phyloP scores from a whole-genome alignment of 2,888 invertebrate species.

The Ptilodon capucinus region DNA sequence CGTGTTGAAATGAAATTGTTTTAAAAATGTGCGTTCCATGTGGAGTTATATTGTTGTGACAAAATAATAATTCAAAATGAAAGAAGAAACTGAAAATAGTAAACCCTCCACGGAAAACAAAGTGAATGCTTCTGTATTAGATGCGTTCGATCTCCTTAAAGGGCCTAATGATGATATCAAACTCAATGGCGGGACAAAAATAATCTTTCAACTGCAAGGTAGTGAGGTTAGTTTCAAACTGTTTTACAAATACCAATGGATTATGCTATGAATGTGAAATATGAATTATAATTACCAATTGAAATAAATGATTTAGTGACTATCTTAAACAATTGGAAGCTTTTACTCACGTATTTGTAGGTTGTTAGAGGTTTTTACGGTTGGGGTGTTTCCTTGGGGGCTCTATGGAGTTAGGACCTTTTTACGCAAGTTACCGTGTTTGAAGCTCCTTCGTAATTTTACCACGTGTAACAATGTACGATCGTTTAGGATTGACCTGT shows the following conservation, averaged over 20 bases:
- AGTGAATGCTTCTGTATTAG: slow-evolving; percentile 65
- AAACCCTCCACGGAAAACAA: slow-evolving; percentile 41
- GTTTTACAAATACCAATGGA: slow-evolving; percentile 1
- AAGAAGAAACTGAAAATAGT: slow-evolving; percentile 46
- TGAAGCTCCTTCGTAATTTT: too few species aligned
- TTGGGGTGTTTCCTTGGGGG: too few species aligned
- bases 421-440: too few species aligned
- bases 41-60: slow-evolving; percentile 36
- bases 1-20: too few species aligned
- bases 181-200: slow-evolving; percentile 67
- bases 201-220: slow-evolving; percentile 61
- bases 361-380: too few species aligned
- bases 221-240: slow-evolving; percentile 62
- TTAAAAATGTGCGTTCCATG: slow-evolving; percentile 37
- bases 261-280: neutral
- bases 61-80: slow-evolving; percentile 48
- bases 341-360: too few species aligned
- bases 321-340: too few species aligned
- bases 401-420: too few species aligned
- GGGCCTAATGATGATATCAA: slow-evolving; percentile 62
- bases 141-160: slow-evolving; percentile 69
- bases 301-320: neutral
- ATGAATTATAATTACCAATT: neutral
- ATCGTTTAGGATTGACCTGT: too few species aligned
- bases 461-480: too few species aligned